Conservation (phyloP, 2,113 vertebrate genomes). For the Archocentrus centrarchus region DNA sequence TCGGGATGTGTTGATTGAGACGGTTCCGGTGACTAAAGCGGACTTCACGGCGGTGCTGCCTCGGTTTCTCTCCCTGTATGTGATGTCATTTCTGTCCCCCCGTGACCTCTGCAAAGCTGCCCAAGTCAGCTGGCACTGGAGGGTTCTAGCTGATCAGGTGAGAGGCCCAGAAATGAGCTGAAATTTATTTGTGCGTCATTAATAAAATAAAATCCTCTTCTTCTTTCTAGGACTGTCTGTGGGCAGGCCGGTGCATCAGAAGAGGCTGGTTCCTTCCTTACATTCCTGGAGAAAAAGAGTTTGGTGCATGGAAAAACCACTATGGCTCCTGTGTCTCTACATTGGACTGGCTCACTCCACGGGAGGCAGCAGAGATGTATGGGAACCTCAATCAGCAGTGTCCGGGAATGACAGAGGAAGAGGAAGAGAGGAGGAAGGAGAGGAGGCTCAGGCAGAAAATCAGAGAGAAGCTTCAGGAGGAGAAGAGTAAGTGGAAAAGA, state of each 20-base stretch:
- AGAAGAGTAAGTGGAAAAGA: conserved; percentile 79
- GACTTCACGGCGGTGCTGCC: conserved; percentile 87
- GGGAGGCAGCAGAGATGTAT: conserved; percentile 76
- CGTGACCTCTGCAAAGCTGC: conserved; percentile 83
- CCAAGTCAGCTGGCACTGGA: conserved; percentile 91
- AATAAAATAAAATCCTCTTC: not conserved
- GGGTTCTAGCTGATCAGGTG: conserved; percentile 89
- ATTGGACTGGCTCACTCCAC: conserved; percentile 79
- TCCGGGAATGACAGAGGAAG: conserved; percentile 62
- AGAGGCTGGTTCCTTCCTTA: conserved; percentile 87
- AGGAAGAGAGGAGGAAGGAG: conserved; percentile 80
- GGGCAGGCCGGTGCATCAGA: conserved; percentile 80
- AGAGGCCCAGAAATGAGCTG: not conserved
- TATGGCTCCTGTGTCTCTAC: conserved; percentile 79
- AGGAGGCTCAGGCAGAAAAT: conserved; percentile 76
- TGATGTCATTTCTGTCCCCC: conserved; percentile 87
- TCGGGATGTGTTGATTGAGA: conserved; percentile 80
- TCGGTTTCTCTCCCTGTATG: conserved; percentile 84
- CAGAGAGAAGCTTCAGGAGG: conserved; percentile 75
- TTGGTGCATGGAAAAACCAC: conserved; percentile 83
- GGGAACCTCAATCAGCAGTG: conserved; percentile 76
- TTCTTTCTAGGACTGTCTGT: conserved; percentile 82
- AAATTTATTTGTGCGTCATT: not conserved
- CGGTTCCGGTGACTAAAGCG: conserved; percentile 72
- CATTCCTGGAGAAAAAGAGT: conserved; percentile 75